Conservation (phyloP, 2,888 invertebrate genomes). For the Proisotoma minuta region DNA sequence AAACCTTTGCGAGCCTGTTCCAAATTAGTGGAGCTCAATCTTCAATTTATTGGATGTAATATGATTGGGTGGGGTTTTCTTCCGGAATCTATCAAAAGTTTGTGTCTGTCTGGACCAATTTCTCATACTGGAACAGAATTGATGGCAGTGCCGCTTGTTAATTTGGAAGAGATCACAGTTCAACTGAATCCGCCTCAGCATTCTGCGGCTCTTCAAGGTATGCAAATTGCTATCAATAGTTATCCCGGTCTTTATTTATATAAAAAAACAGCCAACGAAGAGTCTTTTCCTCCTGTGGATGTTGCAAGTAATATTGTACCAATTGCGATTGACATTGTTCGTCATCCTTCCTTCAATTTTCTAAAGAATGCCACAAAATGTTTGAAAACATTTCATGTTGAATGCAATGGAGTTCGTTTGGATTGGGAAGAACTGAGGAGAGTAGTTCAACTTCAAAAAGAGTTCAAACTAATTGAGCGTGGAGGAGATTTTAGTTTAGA, state of each 20-base stretch:
- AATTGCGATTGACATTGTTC: background rate
- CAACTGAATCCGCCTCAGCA: background rate
- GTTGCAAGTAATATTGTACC: background rate
- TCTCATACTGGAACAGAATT: background rate
- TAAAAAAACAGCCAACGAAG: too few species aligned
- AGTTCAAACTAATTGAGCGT: conserved; percentile 5
- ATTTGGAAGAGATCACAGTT: background rate
- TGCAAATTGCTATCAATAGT: too few species aligned
- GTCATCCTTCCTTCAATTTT: conserved; percentile 4
- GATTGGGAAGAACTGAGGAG: background rate
- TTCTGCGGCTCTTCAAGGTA: too few species aligned
- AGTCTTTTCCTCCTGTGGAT: too few species aligned
- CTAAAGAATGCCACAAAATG: background rate
- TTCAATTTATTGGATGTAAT: background rate
- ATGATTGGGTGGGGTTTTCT: conserved; percentile 1
- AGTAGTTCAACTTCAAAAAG: background rate
- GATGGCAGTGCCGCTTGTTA: background rate
- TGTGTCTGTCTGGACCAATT: background rate
- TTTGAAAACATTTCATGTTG: background rate
- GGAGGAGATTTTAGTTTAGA: background rate
- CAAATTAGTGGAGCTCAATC: background rate
- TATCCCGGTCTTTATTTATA: too few species aligned
- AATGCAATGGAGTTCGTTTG: background rate
- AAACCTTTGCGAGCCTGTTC: background rate
- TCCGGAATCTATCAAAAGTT: background rate